phyloP scores from a whole-genome alignment of 2,888 invertebrate genomes.

The Pseudococcus viburni region DNA sequence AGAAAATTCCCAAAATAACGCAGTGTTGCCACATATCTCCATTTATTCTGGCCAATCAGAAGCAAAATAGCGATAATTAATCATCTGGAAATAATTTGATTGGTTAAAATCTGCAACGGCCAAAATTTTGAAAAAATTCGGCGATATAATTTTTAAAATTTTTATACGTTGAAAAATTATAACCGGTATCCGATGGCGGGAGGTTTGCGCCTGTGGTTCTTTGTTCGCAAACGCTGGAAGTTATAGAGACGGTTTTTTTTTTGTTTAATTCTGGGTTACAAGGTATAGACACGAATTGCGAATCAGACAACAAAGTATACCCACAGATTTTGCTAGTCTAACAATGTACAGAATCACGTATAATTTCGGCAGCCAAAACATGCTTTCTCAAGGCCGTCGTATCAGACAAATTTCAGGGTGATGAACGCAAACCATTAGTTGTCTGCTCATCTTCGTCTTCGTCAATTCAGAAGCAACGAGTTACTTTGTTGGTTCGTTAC shows the following conservation, averaged over 20 bases:
- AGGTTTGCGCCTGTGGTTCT: background rate
- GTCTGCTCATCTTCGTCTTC: conserved; percentile 51
- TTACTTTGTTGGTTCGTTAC: conserved; percentile 30
- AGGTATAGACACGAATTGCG: conserved; percentile 22
- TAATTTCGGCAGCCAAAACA: conserved; percentile 53
- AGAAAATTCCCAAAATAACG: background rate
- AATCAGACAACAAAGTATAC: conserved; percentile 38
- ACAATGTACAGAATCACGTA: conserved; percentile 28
- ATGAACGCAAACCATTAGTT: conserved; percentile 47
- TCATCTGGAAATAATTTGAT: too few relatives aligned
- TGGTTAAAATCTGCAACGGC: too few relatives aligned
- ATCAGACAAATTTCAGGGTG: conserved; percentile 50
- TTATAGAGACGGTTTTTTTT: conserved; percentile 10
- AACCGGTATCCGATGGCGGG: background rate
- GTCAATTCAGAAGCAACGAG: conserved; percentile 41
- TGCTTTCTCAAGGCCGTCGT: conserved; percentile 44
- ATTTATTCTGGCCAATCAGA: background rate
- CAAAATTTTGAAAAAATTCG: too few relatives aligned
- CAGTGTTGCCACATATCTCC: background rate
- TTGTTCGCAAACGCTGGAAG: background rate
- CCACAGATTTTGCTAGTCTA: conserved; percentile 23
- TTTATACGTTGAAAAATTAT: background rate
- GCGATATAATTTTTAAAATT: background rate
- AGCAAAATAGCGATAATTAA: background rate
- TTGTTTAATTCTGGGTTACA: conserved; percentile 39